Conservation (phyloP, 2,797 vertebrate species). For the Spatula versicolor region DNA sequence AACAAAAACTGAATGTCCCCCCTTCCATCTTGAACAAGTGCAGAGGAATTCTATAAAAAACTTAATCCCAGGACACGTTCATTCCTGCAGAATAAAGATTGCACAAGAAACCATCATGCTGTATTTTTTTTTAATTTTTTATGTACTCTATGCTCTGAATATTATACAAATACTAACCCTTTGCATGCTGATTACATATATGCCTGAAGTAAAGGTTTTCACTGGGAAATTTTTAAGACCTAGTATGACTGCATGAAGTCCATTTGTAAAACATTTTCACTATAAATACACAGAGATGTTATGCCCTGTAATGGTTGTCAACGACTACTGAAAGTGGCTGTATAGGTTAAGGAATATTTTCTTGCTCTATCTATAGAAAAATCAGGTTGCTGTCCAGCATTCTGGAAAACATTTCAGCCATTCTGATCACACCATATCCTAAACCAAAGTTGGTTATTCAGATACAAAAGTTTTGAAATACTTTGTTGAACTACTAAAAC, state of each 20-base stretch:
- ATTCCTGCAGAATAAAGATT: not conserved
- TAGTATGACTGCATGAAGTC: not conserved
- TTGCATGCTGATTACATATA: not conserved
- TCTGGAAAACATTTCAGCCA: not conserved
- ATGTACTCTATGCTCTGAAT: not conserved
- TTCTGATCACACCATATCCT: not conserved
- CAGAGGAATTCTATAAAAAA: not conserved
- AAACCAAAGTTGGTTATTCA: not conserved
- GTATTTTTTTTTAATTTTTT: not conserved
- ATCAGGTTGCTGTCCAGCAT: not conserved
- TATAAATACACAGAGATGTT: not conserved
- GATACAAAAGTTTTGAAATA: not conserved
- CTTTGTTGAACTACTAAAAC: not conserved
- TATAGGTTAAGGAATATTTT: not conserved
- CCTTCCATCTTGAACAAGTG: not conserved
- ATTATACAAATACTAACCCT: not conserved
- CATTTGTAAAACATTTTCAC: not conserved
- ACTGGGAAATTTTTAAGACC: not conserved
- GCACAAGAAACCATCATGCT: not conserved
- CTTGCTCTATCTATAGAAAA: not conserved
- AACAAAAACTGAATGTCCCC: not conserved
- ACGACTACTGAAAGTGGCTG: not conserved
- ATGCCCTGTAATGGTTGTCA: not conserved
- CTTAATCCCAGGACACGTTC: accelerated
- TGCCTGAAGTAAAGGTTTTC: not conserved